These are phyloP conservation scores for Pangasianodon hypophthalmus DNA, from an alignment of 2,113 vertebrate species.

Conservation along the genomic window DNA sequence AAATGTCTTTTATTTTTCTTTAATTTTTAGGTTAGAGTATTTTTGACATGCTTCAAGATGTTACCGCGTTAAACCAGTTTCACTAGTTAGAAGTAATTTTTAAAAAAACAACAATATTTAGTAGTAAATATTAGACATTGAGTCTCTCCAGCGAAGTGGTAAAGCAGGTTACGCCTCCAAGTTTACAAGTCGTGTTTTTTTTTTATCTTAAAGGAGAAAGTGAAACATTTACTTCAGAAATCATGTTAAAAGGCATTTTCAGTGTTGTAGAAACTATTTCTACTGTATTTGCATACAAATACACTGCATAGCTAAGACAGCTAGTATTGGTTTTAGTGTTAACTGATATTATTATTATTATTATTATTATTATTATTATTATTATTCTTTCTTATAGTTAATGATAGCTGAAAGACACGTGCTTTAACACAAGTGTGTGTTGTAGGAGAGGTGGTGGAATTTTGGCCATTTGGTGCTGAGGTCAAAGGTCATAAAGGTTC, in stretches of 20 bases:
- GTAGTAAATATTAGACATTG: too few relatives aligned
- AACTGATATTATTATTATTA: too few relatives aligned
- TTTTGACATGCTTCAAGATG: too few relatives aligned
- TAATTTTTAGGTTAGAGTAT: too few relatives aligned
- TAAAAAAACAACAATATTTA: background rate
- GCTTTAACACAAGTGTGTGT: constrained; percentile 9
- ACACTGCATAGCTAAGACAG: background rate
- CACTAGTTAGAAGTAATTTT: background rate
- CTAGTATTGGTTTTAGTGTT: too few relatives aligned
- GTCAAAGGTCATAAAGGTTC: constrained; percentile 54
- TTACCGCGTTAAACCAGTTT: background rate
- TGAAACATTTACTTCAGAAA: background rate
- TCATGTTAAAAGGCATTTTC: background rate
- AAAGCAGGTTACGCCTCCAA: background rate
- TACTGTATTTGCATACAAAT: background rate
- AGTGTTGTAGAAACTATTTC: background rate
- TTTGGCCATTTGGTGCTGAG: constrained; percentile 52
- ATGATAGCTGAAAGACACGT: background rate
- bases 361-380: too few relatives aligned
- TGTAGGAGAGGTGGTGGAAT: constrained; percentile 43
- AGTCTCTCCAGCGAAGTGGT: background rate
- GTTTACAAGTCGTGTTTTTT: background rate
- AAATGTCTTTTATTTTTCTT: too few relatives aligned
- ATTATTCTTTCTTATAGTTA: background rate
- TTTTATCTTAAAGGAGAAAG: background rate